Base-by-base conservation (phyloP, 2,888 invertebrate genomes). In the Argyresthia goedartella region DNA sequence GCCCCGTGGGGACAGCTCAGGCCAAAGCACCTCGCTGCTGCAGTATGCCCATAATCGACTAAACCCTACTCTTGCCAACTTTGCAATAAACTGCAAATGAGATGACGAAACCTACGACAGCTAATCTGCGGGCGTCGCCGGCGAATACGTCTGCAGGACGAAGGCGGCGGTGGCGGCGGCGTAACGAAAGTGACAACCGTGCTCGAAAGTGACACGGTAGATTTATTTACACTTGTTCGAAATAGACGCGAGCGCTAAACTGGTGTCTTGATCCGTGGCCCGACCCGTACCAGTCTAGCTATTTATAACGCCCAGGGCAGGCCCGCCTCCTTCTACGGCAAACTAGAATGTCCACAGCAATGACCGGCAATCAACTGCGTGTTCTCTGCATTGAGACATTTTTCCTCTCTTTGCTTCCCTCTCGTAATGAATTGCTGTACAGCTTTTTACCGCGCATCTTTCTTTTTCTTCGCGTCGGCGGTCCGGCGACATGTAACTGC, bases 211-310 rank as follows among this genome's bases (percentile, higher is more conserved):
- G 70, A 73, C 71, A 72, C 63, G 71, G 67, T 77, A 78, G 78
- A 82, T 81, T 82, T 82, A 84, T 82, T 81, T 78, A 81, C 81
- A 81, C 76, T 78, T 73, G 79, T 79, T 79, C 68, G 66, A 79
- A 81, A 84, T 84, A 84, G 77, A 78, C 66, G 62, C 70, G 65
- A 69, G 67, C 78, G 75, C 76, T 74, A 76, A 84, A 80, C 81
- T 77, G 71, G 76, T 81, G 81, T 79, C 79, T 74, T 78, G 74
- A 76, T 76, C 48, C 75, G 70, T 69, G 70, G 65, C 63, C 64
- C 69, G 65, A 52, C 51, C 52, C 46, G 68, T 67, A 70, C 66
- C 67, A 64, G 25, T 44, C 61, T 63, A 62, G 75, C 80, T 84
- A 84, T 82, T 82, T 78, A 82, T 84, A 84, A 65, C 74, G 64